These are phyloP conservation scores for Thalassoma bifasciatum DNA, from an alignment of 2,113 vertebrate genomes.

Conservation along the genomic window DNA sequence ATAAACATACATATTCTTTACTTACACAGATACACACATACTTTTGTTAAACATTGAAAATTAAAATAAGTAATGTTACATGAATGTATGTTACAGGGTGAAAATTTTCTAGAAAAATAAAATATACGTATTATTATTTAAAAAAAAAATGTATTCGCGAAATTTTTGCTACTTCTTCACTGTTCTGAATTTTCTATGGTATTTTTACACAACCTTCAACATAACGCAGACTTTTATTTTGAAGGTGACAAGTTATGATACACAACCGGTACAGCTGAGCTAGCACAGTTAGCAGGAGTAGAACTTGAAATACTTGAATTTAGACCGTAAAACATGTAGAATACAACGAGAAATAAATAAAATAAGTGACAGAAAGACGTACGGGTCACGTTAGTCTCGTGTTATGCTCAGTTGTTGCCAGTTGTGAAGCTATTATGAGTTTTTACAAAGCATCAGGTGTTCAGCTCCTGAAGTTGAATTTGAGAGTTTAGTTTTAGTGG, in stretches of 20 bases:
- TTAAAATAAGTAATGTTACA: too few relatives aligned
- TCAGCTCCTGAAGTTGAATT: background rate
- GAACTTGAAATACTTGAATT: background rate
- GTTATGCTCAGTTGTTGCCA: background rate
- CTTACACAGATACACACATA: too few relatives aligned
- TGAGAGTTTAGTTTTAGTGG: background rate
- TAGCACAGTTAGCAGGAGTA: background rate
- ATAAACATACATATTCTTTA: too few relatives aligned
- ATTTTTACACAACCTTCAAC: background rate
- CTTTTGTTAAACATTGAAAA: too few relatives aligned
- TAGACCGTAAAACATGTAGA: background rate
- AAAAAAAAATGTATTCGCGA: too few relatives aligned
- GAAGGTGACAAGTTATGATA: constrained; percentile 20
- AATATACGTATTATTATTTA: too few relatives aligned
- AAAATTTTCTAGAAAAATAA: too few relatives aligned
- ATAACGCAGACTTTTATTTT: constrained; percentile 48
- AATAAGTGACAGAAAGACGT: background rate
- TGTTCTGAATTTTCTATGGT: too few relatives aligned
- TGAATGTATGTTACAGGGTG: too few relatives aligned
- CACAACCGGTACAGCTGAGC: background rate
- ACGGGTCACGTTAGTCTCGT: background rate
- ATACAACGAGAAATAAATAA: background rate
- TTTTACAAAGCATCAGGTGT: background rate
- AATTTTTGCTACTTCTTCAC: too few relatives aligned
- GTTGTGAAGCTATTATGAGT: constrained; percentile 5